Evolutionary conservation across 2,888 invertebrate species (phyloP).

Genomic region (Amphipyra tragopoginis): DNA sequence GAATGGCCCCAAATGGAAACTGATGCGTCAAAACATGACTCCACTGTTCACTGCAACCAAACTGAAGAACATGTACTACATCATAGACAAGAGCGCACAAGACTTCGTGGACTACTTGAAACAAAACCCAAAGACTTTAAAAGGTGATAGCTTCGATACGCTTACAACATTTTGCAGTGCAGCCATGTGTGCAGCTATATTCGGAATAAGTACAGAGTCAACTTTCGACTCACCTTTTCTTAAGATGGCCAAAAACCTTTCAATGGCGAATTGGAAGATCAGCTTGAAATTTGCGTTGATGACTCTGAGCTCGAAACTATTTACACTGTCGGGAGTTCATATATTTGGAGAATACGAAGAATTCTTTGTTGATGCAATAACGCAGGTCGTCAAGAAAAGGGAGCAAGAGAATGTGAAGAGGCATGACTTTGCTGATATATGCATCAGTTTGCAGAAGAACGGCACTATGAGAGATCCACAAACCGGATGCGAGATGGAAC

Average conservation of each 20-base stretch:
- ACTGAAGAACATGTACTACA: conserved; percentile 76
- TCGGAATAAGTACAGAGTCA: conserved; percentile 75
- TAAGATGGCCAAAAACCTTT: conserved; percentile 50
- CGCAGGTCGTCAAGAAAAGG: conserved; percentile 64
- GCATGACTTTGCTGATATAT: conserved; percentile 76
- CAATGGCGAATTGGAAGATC: conserved; percentile 24
- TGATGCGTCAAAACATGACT: conserved; percentile 74
- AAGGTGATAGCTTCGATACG: conserved; percentile 40
- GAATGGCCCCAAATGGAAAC: conserved; percentile 73
- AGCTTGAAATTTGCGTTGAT: conserved; percentile 56
- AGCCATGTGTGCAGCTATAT: conserved; percentile 72
- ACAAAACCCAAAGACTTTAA: conserved; percentile 58
- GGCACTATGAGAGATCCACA: conserved; percentile 66
- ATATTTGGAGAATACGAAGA: conserved; percentile 68
- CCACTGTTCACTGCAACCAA: conserved; percentile 76
- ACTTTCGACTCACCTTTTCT: conserved; percentile 74
- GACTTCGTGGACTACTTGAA: conserved; percentile 61
- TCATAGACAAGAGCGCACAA: conserved; percentile 71
- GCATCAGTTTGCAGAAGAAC: conserved; percentile 67
- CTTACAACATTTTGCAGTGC: conserved; percentile 66
- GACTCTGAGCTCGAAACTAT: conserved; percentile 24
- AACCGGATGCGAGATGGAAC: conserved; percentile 68
- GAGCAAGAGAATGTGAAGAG: conserved; percentile 64
- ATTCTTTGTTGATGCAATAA: conserved; percentile 73
- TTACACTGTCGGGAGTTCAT: conserved; percentile 60